These are phyloP conservation scores for Megaceryle alcyon DNA, from an alignment of 2,797 vertebrate species.

Conservation along the genomic window DNA sequence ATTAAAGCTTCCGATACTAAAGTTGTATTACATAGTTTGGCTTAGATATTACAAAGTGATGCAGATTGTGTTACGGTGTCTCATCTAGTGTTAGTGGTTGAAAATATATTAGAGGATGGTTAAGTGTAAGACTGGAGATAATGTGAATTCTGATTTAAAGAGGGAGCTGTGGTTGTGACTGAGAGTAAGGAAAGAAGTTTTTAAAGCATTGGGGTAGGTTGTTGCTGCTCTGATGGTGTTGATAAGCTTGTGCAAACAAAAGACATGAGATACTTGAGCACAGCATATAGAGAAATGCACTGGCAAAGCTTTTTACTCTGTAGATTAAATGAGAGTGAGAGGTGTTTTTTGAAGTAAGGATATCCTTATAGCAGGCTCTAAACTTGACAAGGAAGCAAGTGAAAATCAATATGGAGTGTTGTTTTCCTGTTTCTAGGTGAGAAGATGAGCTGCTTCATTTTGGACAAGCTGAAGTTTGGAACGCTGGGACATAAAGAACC, in stretches of 20 bases:
- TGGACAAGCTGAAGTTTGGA: constrained; percentile 65
- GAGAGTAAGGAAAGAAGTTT: not conserved
- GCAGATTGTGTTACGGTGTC: not conserved
- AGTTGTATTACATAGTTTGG: not conserved
- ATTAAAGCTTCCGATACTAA: not conserved
- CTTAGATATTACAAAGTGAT: not conserved
- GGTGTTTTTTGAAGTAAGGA: not conserved
- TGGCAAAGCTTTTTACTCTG: not conserved
- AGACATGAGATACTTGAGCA: not conserved
- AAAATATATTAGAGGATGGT: not conserved
- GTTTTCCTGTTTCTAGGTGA: constrained; percentile 68
- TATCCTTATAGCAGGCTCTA: not conserved
- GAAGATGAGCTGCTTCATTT: constrained; percentile 69
- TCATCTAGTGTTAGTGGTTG: not conserved
- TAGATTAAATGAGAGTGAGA: not conserved
- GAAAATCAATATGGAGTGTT: constrained; percentile 52
- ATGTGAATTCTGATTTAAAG: not conserved
- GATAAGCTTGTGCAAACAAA: not conserved
- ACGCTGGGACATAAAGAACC: constrained; percentile 44
- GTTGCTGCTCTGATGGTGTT: not conserved
- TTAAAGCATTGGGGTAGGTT: not conserved
- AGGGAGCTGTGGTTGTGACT: not conserved
- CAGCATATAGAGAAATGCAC: not conserved
- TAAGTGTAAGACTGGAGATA: not conserved
- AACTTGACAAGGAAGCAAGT: not conserved